phyloP scores from a whole-genome alignment of 2,113 vertebrate genomes.

The Elaphurus davidianus region DNA sequence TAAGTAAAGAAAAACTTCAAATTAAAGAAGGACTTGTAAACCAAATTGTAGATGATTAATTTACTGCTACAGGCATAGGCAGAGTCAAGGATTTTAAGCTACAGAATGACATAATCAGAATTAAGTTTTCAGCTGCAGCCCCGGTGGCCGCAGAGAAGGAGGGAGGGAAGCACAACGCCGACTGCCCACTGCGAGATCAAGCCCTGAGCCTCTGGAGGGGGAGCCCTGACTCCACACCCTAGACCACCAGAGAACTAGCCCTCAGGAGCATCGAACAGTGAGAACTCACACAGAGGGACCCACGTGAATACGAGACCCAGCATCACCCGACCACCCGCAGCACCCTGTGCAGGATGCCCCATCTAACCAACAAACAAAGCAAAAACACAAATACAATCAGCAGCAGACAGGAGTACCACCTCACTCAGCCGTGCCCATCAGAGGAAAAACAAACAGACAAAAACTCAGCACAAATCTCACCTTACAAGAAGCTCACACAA shows the following conservation, averaged over 20 bases:
- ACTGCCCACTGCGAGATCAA: background rate
- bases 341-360: background rate
- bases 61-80: background rate
- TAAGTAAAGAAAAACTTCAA: background rate
- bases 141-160: background rate
- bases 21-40: background rate
- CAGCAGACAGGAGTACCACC: background rate
- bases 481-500: background rate
- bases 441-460: background rate
- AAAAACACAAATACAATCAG: background rate
- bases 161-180: background rate
- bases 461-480: background rate
- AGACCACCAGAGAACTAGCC: background rate
- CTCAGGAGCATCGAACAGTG: background rate
- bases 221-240: background rate
- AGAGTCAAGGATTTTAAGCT: constrained; percentile 14
- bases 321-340: accelerated
- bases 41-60: background rate
- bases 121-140: background rate
- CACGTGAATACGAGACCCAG: background rate
- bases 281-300: background rate
- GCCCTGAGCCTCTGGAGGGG: background rate
- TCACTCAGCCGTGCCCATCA: background rate
- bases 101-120: background rate
- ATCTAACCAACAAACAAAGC: background rate